Conservation (phyloP, 2,888 invertebrate genomes). For the Caenorhabditis sp. region DNA sequence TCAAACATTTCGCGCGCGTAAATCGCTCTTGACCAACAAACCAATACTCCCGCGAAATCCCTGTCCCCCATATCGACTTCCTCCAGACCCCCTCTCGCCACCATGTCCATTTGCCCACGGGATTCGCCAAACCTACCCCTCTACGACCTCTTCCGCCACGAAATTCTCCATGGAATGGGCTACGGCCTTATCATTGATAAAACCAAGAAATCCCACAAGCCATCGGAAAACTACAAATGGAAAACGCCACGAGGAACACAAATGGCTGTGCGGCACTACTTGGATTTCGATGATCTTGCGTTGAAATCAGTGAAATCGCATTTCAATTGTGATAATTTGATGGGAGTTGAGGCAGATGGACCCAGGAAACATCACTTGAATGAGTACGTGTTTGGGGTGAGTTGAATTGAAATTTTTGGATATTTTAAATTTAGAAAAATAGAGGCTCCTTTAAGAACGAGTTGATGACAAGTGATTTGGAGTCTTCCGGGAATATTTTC, state of each 20-base stretch:
- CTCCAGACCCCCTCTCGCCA: conserved; percentile 66
- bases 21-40: no score
- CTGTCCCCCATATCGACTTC: background rate
- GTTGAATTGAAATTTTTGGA: conserved; percentile 5
- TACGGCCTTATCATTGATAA: conserved; percentile 59
- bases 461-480: conserved; percentile 75
- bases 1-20: no score
- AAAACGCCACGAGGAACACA: conserved; percentile 3
- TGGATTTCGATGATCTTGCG: conserved; percentile 53
- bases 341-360: conserved; percentile 72
- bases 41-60: no score
- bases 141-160: conserved; percentile 75
- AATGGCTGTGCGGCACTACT: conserved; percentile 21
- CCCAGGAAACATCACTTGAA: conserved; percentile 70
- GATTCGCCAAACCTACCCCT: conserved; percentile 14
- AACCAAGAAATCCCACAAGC: background rate
- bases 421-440: background rate
- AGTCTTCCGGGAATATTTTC: conserved; percentile 69
- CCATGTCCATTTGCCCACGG: conserved; percentile 63
- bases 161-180: conserved; percentile 75
- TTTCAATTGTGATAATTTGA: conserved; percentile 67
- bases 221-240: conserved; percentile 45
- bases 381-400: conserved; percentile 77
- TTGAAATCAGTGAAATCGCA: conserved; percentile 52
- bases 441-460: conserved; percentile 74